Conservation (phyloP, 2,888 invertebrate species). For the Athetis lepigone region DNA sequence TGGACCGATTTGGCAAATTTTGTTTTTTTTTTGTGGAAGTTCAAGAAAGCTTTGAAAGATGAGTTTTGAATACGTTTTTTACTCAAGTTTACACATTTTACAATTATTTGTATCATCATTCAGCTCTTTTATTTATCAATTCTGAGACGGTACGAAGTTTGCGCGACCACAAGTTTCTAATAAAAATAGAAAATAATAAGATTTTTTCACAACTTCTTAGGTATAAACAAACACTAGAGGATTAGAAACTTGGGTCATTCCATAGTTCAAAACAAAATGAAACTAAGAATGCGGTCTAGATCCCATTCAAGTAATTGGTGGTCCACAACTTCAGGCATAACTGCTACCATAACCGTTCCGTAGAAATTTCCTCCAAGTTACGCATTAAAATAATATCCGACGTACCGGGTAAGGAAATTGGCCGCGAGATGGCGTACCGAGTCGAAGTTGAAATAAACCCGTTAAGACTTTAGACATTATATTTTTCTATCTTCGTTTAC, state of each 20-base stretch:
- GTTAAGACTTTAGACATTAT: conserved; percentile 78
- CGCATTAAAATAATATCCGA: conserved; percentile 82
- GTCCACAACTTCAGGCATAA: conserved; percentile 79
- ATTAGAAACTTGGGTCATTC: conserved; percentile 45
- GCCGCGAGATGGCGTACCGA: conserved; percentile 79
- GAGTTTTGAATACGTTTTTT: no score
- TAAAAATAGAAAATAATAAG: background rate
- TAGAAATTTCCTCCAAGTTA: conserved; percentile 77
- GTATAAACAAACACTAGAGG: conserved; percentile 44
- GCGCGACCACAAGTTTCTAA: no score
- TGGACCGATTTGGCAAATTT: no score
- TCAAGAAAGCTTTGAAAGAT: no score
- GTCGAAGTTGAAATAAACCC: conserved; percentile 81
- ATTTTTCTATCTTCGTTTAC: conserved; percentile 68
- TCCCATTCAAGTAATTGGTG: conserved; percentile 81
- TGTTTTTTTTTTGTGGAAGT: no score
- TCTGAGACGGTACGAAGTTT: no score
- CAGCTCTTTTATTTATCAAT: no score
- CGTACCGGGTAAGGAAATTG: conserved; percentile 79
- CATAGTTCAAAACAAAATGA: conserved; percentile 71
- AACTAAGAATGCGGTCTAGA: conserved; percentile 70
- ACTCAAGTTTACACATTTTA: no score
- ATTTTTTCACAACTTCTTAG: background rate
- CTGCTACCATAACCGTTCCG: conserved; percentile 79
- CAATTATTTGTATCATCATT: no score